Base-by-base conservation (phyloP, 2,113 vertebrate genomes). In the Tonatia bakeri region DNA sequence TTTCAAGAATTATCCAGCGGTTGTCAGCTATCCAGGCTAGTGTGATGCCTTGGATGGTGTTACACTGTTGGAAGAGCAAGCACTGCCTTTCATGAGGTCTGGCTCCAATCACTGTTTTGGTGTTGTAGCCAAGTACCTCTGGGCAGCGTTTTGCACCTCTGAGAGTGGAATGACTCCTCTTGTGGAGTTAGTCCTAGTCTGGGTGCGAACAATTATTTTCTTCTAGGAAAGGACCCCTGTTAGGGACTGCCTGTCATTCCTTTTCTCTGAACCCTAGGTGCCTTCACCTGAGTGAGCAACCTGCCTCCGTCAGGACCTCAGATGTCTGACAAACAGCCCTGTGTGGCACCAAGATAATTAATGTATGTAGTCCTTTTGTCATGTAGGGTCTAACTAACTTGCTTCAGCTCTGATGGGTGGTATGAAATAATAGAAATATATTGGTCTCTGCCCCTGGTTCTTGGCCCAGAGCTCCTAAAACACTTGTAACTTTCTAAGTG, bases 61-160 rank as follows among this genome's bases (percentile, higher is more conserved):
- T 98, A 98, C 92, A 91, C 94, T 98, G 98, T 97, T 98, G 98
- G 98, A 76, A 98, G 94, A 98, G 72, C 31, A 98, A 98, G 20
- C 0, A 11, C 96, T 98, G 97, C 95, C 13, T 3, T 5, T 33
- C 19, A 52, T 96, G 82, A 96, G 97, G 94, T 72, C 85, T 40
- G 3, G 94, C 50, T 79, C 10, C 38, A 0, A 1, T 81, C 52
- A 92, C 98, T 24, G 98, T 98, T 96, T 94, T 98, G 43, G 98
- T 67, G 19, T 31, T 50, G 0, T 19, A 1, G 4, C 45, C 43
- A 3, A 90, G 76, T 61, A 15, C 98, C 97, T 92, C 91, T 76
- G 72, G 97, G 97, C 97, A 97, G 98, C 3, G 8, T 94, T 91
- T 97, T 98, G 98, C 97, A 97, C 97, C 87, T 97, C 43, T 16